phyloP scores from a whole-genome alignment of 2,888 invertebrate species.

The Diogma glabrata region DNA sequence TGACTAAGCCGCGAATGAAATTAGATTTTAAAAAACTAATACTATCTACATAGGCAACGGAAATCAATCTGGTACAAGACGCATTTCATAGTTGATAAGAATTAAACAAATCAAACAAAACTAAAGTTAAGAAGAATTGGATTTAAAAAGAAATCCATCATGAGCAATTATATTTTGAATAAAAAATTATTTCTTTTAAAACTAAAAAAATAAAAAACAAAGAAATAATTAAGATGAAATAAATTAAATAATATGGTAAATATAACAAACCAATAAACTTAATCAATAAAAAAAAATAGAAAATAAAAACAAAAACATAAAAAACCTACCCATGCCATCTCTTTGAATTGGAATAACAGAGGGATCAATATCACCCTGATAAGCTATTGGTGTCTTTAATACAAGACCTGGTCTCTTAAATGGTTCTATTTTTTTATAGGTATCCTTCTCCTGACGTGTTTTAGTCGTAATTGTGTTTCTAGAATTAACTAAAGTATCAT shows the following conservation, averaged over 20 bases:
- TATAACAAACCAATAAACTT: conserved; percentile 11
- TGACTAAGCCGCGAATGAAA: too few relatives aligned
- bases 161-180: too few relatives aligned
- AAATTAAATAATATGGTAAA: conserved; percentile 15
- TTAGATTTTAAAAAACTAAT: too few relatives aligned
- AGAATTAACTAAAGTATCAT: not conserved
- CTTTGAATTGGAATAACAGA: conserved; percentile 78
- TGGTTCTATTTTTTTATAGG: conserved; percentile 50
- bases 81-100: too few relatives aligned
- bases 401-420: conserved; percentile 62
- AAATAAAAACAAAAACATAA: conserved; percentile 19
- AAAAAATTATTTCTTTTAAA: not conserved
- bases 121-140: too few relatives aligned
- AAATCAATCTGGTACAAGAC: too few relatives aligned
- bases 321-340: conserved; percentile 72
- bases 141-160: too few relatives aligned
- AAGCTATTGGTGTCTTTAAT: conserved; percentile 65
- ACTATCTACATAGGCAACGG: too few relatives aligned
- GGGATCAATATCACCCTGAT: conserved; percentile 67
- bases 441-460: conserved; percentile 12
- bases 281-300: conserved; percentile 16
- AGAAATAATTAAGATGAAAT: conserved; percentile 11
- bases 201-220: conserved; percentile 4
- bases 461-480: conserved; percentile 8
- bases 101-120: too few relatives aligned